Evolutionary conservation across 2,797 vertebrate species (phyloP).

Genomic region (Echeneis naucrates): DNA sequence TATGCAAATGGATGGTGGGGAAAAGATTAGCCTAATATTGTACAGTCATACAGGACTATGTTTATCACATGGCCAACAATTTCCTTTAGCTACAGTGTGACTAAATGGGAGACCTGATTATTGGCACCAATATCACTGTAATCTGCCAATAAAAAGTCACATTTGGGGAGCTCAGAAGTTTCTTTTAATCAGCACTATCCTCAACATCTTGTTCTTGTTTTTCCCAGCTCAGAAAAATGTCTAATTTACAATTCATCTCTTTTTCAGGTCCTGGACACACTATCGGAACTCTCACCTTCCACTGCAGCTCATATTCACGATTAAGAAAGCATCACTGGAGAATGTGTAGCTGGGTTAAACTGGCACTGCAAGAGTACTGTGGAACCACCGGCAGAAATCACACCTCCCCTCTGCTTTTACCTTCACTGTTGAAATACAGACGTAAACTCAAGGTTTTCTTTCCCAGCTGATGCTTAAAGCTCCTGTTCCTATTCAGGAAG

Average conservation of each 20-base stretch:
- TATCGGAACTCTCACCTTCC: background rate
- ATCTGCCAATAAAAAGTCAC: background rate
- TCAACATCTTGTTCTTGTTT: slow-evolving; percentile 9
- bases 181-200: background rate
- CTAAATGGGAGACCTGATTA: slow-evolving; percentile 20
- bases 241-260: background rate
- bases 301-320: slow-evolving; percentile 12
- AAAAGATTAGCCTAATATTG: slow-evolving; percentile 27
- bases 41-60: background rate
- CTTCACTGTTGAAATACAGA: slow-evolving; percentile 19
- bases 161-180: background rate
- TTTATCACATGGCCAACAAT: slow-evolving; percentile 19
- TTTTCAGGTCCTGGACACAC: slow-evolving; percentile 5
- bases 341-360: slow-evolving; percentile 28
- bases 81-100: slow-evolving; percentile 20
- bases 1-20: slow-evolving; percentile 26
- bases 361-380: background rate
- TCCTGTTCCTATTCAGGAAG: slow-evolving; percentile 4
- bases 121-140: slow-evolving; percentile 16
- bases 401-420: slow-evolving; percentile 4
- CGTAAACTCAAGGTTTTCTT: slow-evolving; percentile 31
- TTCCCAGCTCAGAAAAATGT: background rate
- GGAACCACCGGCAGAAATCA: slow-evolving; percentile 17
- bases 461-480: slow-evolving; percentile 29
- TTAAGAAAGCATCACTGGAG: slow-evolving; percentile 24